Percentiles rank a stretch among this genome's conserved stretches.
phyloP scores from a whole-genome alignment of 1,140 invertebrate species.

The Asobara japonica region DNA sequence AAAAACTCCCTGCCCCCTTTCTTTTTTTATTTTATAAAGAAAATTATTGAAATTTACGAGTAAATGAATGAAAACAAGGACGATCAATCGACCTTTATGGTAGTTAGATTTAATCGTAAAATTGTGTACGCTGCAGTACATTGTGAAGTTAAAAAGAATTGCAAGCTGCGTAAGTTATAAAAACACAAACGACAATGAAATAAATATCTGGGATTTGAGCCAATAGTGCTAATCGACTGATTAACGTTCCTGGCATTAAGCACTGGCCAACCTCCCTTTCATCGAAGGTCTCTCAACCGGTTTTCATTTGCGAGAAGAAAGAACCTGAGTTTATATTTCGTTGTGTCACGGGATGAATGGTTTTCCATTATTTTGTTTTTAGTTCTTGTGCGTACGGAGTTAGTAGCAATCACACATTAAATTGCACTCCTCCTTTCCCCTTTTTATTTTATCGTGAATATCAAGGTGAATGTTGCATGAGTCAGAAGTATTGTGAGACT shows the following conservation, averaged over 20 bases:
- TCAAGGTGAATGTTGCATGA: slow-evolving; percentile 8
- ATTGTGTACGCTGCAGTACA: slow-evolving; percentile 62
- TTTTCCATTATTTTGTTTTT: not conserved
- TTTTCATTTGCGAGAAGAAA: not conserved
- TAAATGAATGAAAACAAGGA: slow-evolving; percentile 2
- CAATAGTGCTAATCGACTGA: slow-evolving; percentile 15
- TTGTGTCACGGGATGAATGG: not conserved
- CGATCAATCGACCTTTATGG: not conserved
- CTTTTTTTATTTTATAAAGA: not conserved
- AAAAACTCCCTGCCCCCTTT: not conserved
- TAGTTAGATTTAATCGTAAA: not conserved
- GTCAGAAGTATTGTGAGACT: not conserved
- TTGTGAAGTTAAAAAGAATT: slow-evolving; percentile 18
- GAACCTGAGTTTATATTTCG: not conserved
- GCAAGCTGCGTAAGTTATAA: slow-evolving; percentile 1
- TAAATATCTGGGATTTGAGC: not conserved
- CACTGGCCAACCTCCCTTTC: not conserved
- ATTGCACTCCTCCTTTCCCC: not conserved
- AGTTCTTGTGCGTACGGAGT: not conserved
- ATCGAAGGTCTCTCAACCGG: slow-evolving; percentile 10
- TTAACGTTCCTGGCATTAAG: slow-evolving; percentile 10
- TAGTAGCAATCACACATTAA: not conserved
- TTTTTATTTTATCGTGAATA: not conserved
- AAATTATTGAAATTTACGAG: not conserved
- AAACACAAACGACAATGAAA: slow-evolving; percentile 12